Evolutionary conservation across 2,888 invertebrate species (phyloP), one percentile per base, ranked within the genome.

Genomic region (Lottia scabra): DNA sequence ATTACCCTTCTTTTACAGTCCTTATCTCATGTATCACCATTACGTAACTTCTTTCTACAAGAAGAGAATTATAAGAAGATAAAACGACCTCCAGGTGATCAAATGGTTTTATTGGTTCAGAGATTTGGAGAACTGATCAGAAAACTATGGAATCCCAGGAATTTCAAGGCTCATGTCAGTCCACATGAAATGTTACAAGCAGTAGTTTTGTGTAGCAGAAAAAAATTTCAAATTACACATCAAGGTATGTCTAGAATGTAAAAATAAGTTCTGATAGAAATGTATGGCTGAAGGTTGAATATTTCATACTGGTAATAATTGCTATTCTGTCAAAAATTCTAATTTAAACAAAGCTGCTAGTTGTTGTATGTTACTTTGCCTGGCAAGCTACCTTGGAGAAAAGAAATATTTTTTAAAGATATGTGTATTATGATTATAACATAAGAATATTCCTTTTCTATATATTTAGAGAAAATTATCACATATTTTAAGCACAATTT

Each of bases 181-280:
- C 99, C 99, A 0, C 99, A 99, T 88, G 99, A 99, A 92, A 99
- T 99, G 99, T 91, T 99, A 30, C 99, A 99, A 83, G 97, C 99
- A 65, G 96, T 98, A 30, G 97, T 99, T 4, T 91, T 99, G 77
- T 97, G 97, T 95, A 96, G 98, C 86, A 95, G 95, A 90, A 98
- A 99, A 89, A 93, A 94, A 80, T 99, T 99, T 89, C 99, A 99
- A 90, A 98, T 99, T 87, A 99, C 98, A 1, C 94, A 97, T 86
- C 99, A 99, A 92, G 98, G 96, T 95, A 67, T 30, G 30, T 30
- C 6, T 30, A 10, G 8, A 38, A 38, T 38, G 38, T 38, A 1
- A 5, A 38, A 38, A 38, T 38, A 8, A 1, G 1, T 38, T 10
- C 10, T 38, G 10, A 38, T 8, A 38, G 38, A 8, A 38, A 38